Conservation (phyloP, 2,113 vertebrate genomes). For the Sinocyclocheilus grahami region DNA sequence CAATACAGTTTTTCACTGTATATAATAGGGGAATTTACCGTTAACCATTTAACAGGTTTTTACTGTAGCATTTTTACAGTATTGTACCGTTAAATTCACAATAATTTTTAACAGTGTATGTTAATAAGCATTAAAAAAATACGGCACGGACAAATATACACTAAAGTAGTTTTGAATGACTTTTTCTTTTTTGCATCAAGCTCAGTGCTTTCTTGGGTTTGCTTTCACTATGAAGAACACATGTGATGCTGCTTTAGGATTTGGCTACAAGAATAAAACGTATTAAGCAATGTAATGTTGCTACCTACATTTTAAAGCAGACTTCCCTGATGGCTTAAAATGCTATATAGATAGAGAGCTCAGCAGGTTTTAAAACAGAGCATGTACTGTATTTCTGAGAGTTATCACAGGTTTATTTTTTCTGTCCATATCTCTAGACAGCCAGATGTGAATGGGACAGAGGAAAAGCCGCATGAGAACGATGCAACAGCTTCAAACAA, state of each 20-base stretch:
- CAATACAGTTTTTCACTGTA: no score
- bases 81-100: no score
- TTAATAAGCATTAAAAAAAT: not conserved
- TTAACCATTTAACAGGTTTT: no score
- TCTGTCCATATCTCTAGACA: constrained; percentile 30
- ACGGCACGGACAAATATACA: not conserved
- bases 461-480: constrained; percentile 24
- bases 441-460: constrained; percentile 30
- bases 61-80: no score
- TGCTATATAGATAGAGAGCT: not conserved
- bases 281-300: not conserved
- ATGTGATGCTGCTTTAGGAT: not conserved
- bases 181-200: not conserved
- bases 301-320: not conserved
- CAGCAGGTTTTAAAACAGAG: not conserved
- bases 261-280: not conserved
- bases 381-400: not conserved
- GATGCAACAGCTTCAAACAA: not conserved
- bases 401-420: not conserved
- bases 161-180: not conserved
- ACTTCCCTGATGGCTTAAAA: not conserved
- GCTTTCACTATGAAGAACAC: not conserved
- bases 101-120: not conserved
- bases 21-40: no score
- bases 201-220: not conserved